Evolutionary conservation across 2,888 invertebrate genomes (phyloP).

Genomic region (Himalopsyche japonica): DNA sequence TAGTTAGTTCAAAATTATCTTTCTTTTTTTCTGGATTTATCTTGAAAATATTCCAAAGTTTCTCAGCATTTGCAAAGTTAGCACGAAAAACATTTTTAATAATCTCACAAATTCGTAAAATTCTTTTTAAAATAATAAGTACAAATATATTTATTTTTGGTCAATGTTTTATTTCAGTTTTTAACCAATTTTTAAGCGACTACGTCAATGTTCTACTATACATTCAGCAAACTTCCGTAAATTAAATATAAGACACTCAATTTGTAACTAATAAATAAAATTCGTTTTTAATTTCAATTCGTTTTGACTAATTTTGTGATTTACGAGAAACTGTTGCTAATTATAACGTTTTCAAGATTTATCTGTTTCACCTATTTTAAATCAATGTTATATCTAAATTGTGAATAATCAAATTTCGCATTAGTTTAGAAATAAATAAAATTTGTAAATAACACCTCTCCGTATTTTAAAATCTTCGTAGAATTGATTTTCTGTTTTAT

Average conservation of each 20-base stretch:
- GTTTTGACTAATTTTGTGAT: not conserved
- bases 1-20: not conserved
- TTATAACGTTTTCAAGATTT: not conserved
- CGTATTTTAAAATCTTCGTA: not conserved
- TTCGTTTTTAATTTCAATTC: not conserved
- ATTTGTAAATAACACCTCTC: constrained; percentile 15
- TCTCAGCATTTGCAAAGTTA: not conserved
- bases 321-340: not conserved
- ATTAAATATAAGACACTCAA: not conserved
- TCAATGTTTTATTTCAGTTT: too few relatives aligned
- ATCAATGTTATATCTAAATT: constrained; percentile 13
- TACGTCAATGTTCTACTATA: too few relatives aligned
- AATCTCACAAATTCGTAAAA: too few relatives aligned
- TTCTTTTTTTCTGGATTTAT: not conserved
- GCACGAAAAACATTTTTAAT: not conserved
- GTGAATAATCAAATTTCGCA: constrained; percentile 14
- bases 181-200: too few relatives aligned
- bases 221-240: too few relatives aligned
- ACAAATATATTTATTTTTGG: too few relatives aligned
- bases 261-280: not conserved
- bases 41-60: not conserved
- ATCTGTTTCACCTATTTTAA: not conserved
- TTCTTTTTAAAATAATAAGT: too few relatives aligned
- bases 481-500: not conserved
- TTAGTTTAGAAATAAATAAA: constrained; percentile 17